Base-by-base conservation (phyloP, 2,797 vertebrate species). In the Ciconia nigra region DNA sequence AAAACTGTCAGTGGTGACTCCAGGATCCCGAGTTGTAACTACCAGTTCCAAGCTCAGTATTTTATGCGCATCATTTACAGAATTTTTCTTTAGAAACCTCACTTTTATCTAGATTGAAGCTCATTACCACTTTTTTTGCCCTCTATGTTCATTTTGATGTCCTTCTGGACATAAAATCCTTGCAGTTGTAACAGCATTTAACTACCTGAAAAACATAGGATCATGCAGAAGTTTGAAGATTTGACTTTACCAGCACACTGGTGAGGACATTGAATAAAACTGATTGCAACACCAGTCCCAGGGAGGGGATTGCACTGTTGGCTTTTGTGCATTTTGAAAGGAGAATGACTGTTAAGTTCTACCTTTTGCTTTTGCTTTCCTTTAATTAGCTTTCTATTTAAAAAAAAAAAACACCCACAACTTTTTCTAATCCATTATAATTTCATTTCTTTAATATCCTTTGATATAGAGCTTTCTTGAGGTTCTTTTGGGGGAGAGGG, bases 211-310 rank as follows among this genome's bases (percentile, higher is more conserved):
- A 81, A 89, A 39, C 26, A 51, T 44, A n/a, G 33, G 33, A 51
- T 44, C 15, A 33, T 52, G 61, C 37, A 51, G 39, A 74, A 66
- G 13, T 66, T 66, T 66, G 39, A 66, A 47, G 21, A 35, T 51
- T 61, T 31, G 13, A 25, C 29, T 54, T 74, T 26, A 47, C 11
- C 20, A 26, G 55, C 29, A 31, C 14, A 46, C 24, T 82, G n/a
- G 16, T 26, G 44, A 51, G 18, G 37, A 49, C 1, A 1, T 49
- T 33, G 18, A 51, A 31, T 72, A 65, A 42, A 57, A 80, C 44
- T 42, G 21, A 25, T 65, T 0, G 1, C 31, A 49, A 8, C 26
- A 33, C 41, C 29, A 46, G 24, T n/a, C 22, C 28, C 3, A 0
- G 17, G 58, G 29, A 71, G 25, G 2, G 16, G 29, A 17, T 33